Base-by-base conservation (phyloP, 1,140 invertebrate species). In the Apocrypta bakeri region DNA sequence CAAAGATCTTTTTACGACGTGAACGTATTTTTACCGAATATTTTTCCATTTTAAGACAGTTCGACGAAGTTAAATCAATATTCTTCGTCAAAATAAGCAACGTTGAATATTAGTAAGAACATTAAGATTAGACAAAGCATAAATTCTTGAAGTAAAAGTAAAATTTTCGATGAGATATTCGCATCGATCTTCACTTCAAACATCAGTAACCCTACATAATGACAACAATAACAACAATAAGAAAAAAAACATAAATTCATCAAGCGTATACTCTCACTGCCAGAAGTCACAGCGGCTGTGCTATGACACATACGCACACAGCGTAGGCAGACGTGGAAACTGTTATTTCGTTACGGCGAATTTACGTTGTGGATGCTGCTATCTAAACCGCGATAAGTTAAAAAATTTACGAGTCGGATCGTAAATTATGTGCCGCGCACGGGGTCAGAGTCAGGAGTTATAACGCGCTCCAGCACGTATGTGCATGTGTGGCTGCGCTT, bases 381-480 rank as follows among this genome's bases (percentile, higher is more conserved):
- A 90, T 90, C 88, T 88, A 87, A 90, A 88, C 86, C 86, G 81
- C 84, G 82, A 86, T 89, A 89, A 90, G 88, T 89, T 88, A 84
- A 90, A 90, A 89, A 90, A 90, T 90, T 90, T 90, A 90, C 85
- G 89, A 87, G 84, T 86, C 74, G 12, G 40, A 78, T 86, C 83
- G 84, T 90, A 90, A 90, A 90, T 90, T 88, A 90, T 83, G 27
- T 66, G 33, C 71, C 79, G 81, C 68, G 71, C 82, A 33, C 69
- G 11, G 21, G 84, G 74, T 56, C 27, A 25, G 68, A 29, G 72
- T 56, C 79, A 66, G 79, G 25, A 79, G 77, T 79, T 79, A 72
- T 79, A 80, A 71, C 63, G 24, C 25, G 37, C 9, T 21, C 33
- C 11, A 14, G 7, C 24, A 40, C 37, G 61, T 25, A 40, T 6